Evolutionary conservation across 2,797 vertebrate genomes (phyloP), one percentile per base, ranked within the genome.

Genomic region (Mastacembelus armatus): DNA sequence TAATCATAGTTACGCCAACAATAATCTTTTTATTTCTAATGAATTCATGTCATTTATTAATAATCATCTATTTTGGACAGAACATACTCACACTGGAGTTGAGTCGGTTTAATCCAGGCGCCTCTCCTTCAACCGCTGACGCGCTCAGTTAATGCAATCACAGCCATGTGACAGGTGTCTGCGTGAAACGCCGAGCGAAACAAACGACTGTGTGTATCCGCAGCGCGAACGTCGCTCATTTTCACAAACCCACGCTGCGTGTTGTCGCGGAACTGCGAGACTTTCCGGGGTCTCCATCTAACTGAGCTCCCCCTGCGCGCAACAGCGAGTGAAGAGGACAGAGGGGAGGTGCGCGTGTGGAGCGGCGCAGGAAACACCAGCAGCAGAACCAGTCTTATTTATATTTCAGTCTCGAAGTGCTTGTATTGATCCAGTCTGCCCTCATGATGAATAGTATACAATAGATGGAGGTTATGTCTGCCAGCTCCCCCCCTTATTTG

Each of bases 11-110:
- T n/a, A n/a, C n/a, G n/a, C n/a, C n/a, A n/a, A n/a, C n/a, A n/a
- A n/a, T n/a, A n/a, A n/a, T n/a, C n/a, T n/a, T n/a, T n/a, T n/a
- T n/a, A n/a, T n/a, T n/a, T n/a, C n/a, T n/a, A n/a, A n/a, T n/a
- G n/a, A n/a, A n/a, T n/a, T n/a, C n/a, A n/a, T n/a, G n/a, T n/a
- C n/a, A n/a, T n/a, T n/a, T n/a, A n/a, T n/a, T n/a, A n/a, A n/a
- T n/a, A n/a, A n/a, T 39, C 3, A 4, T 33, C 0, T 40, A 9
- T 26, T 9, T 4, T 22, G 5, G 35, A 42, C 18, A 21, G 8
- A 12, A 71, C 6, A 51, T 68, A 88, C 88, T 88, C 76, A 89
- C 90, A 2, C 6, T 56, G 39, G 42, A 83, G 52, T 74, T 55
- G 55, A 38, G 50, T 61, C 40, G 44, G 9, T 44, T 59, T 43